phyloP scores from a whole-genome alignment of 2,888 invertebrate species.

The Andrena chrysosceles region DNA sequence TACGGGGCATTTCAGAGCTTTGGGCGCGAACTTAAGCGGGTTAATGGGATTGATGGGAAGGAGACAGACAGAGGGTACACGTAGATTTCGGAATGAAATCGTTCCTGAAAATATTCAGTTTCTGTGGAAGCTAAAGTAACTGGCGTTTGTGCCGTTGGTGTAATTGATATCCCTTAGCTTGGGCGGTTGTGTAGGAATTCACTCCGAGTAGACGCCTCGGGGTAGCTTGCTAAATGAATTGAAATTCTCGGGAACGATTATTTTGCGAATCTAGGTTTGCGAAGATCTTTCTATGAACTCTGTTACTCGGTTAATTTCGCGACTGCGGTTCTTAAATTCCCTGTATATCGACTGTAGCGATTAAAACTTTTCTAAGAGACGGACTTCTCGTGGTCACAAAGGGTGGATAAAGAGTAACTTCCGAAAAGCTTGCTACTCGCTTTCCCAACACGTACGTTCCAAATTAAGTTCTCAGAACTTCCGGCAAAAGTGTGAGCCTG shows the following conservation, averaged over 20 bases:
- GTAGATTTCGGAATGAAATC: not conserved
- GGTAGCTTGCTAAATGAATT: not conserved
- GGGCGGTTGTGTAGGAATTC: not conserved
- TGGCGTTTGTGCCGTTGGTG: too few species aligned
- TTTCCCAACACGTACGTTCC: constrained; percentile 40
- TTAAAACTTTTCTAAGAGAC: constrained; percentile 52
- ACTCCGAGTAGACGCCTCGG: not conserved
- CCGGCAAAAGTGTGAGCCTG: constrained; percentile 1
- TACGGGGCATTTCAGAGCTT: not conserved
- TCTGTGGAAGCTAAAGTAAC: too few species aligned
- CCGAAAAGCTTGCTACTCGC: constrained; percentile 24
- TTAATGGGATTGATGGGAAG: not conserved
- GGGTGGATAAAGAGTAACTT: not conserved
- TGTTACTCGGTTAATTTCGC: not conserved
- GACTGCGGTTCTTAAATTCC: not conserved
- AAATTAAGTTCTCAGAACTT: constrained; percentile 25
- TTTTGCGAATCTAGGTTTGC: not conserved
- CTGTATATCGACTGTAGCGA: constrained; percentile 40
- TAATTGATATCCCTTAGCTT: too few species aligned
- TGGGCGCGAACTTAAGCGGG: not conserved
- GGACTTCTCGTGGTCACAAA: constrained; percentile 27
- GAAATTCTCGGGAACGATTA: not conserved
- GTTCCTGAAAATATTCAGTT: too few species aligned
- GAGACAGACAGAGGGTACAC: not conserved
- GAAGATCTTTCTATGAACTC: not conserved